Base-by-base conservation (phyloP, 1,140 invertebrate species). In the Heliconius himera region DNA sequence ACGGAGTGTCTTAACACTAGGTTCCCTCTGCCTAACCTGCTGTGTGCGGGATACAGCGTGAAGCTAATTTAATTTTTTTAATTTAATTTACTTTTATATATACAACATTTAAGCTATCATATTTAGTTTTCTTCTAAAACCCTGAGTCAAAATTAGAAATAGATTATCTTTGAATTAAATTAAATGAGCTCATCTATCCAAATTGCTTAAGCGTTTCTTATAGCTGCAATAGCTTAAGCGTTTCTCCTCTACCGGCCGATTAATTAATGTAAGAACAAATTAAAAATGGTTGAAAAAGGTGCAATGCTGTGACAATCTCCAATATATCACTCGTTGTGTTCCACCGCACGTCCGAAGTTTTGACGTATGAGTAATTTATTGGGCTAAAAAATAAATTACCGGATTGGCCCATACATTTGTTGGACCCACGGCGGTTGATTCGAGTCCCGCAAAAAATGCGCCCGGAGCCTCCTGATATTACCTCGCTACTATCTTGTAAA, bases 301-400 rank as follows among this genome's bases (percentile, higher is more conserved):
- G 84, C 83, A 84, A 82, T 87, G 85, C 81, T 93, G 90, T 93
- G 91, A 94, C 93, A 94, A 89, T 90, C 60, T 76, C 91, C 93
- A 91, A 94, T 94, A 94, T 91, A 93, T 94, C 91, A 94, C 91
- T 89, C 83, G 83, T 85, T 79, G 81, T 82, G 85, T 82, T 83
- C 77, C 85, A 83, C 84, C 84, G 81, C 87, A 85, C 85, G 87
- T 90, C 90, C 89, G 81, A 90, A 90, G 85, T 93, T 94, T 93
- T 94, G 93, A 94, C 92, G 86, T 90, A 87, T 94, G 93, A 94
- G 92, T 94, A 90, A 94, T 94, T 92, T 94, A 94, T 94, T 92
- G 90, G 87, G 83, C 81, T 88, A 91, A 94, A 94, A 94, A 94
- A 93, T 89, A 93, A 93, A 94, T 93, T 93, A 94, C 90, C 83